Conservation (phyloP, 2,113 vertebrate genomes). For the Pogonocichla stellata region DNA sequence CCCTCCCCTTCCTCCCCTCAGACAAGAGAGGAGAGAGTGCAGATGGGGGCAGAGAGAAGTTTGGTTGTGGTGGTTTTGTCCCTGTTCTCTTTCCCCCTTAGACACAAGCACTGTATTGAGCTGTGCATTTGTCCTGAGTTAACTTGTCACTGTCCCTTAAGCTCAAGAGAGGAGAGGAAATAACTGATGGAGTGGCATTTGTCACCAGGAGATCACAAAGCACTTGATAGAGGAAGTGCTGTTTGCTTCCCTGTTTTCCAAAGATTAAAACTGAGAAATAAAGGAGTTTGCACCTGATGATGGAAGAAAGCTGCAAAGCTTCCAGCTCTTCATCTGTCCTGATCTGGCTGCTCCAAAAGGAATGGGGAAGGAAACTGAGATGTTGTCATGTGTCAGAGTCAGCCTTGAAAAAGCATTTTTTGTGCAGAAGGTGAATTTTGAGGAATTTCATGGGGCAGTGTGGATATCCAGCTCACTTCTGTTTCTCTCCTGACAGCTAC, state of each 20-base stretch:
- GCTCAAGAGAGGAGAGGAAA: not conserved
- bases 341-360: not conserved
- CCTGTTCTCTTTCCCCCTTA: not conserved
- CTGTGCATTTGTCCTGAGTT: not conserved
- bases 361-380: not conserved
- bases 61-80: not conserved
- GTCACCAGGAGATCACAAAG: not conserved
- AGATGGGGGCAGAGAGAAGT: not conserved
- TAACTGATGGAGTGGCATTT: not conserved
- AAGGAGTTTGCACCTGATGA: not conserved
- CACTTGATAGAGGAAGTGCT: not conserved
- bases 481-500: not conserved
- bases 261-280: not conserved
- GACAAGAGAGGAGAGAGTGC: not conserved
- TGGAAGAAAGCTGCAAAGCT: not conserved
- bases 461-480: not conserved
- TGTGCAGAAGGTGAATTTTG: not conserved
- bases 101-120: accelerated
- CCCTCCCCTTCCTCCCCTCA: not conserved
- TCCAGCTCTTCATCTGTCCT: not conserved
- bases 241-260: not conserved
- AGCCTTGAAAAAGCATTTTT: not conserved
- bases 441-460: not conserved
- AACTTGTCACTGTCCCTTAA: not conserved
- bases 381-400: not conserved